Base-by-base conservation (phyloP, 2,797 vertebrate genomes). In the Hoplostethus mediterraneus region DNA sequence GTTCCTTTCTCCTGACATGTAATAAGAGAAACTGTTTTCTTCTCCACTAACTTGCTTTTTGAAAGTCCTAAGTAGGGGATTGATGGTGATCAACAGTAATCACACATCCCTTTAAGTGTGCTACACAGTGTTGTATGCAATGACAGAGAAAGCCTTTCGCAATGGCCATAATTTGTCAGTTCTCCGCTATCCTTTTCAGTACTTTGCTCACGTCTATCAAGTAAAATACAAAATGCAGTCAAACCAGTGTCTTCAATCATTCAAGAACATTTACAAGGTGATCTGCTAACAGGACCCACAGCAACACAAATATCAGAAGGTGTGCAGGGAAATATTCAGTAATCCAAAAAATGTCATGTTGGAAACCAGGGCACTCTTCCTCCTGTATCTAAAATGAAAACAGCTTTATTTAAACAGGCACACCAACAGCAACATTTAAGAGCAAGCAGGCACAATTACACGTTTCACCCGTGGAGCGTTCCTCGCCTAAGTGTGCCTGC, bases 261-360 rank as follows among this genome's bases (percentile, higher is more conserved):
- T 62, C 30, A 38, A 11, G 8, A 0, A 44, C 42, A 16, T 61
- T 36, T 38, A 31, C 25, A 10, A 36, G 48, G 42, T 54, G 42
- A 52, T 21, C 28, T 11, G 40, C 16, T 17, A 14, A 62, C 40
- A 77, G 6, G 59, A 72, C 30, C 63, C 45, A 45, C 57, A 75
- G 28, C 49, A 63, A 55, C 60, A 69, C 61, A 70, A 67, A 71
- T 63, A 77, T 68, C 73, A 67, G 28, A 36, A 7, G 9, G 28
- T 74, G 52, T 78, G 67, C 25, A 63, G 49, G 33, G 38, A 71
- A 78, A 73, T 66, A 21, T 65, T 53, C 62, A 70, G 51, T 17
- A 49, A 73, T 65, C 25, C 55, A 72, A 65, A 69, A 21, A 6
- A 42, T 12, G 14, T 16, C 3, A 1, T 13, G 42, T 25, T 60